These are phyloP conservation scores for Drosophila diplacantha DNA, from an alignment of 2,888 invertebrate genomes.

Conservation along the genomic window DNA sequence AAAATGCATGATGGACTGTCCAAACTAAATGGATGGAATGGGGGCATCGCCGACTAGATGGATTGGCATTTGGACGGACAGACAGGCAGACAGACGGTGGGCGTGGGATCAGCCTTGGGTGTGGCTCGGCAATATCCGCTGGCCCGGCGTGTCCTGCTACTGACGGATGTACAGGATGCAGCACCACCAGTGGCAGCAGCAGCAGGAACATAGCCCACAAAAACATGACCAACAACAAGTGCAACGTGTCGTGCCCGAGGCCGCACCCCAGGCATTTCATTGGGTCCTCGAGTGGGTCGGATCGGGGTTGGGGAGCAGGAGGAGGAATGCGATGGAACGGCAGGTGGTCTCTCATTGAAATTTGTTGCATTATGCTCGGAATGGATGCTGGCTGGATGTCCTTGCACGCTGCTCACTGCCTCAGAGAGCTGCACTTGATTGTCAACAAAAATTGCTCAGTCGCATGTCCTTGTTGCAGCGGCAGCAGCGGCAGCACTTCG, in stretches of 20 bases:
- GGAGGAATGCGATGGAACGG: slow-evolving; percentile 27
- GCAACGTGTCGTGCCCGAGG: slow-evolving; percentile 59
- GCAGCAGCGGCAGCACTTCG: slow-evolving; percentile 47
- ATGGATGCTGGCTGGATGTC: slow-evolving; percentile 52
- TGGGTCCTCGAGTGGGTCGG: slow-evolving; percentile 27
- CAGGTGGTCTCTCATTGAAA: slow-evolving; percentile 59
- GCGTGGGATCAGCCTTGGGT: slow-evolving; percentile 55
- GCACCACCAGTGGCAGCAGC: slow-evolving; percentile 21
- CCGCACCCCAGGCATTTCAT: slow-evolving; percentile 52
- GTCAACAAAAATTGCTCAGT: slow-evolving; percentile 70
- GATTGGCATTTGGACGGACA: slow-evolving; percentile 47
- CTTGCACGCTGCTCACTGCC: slow-evolving; percentile 54
- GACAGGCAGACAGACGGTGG: slow-evolving; percentile 5
- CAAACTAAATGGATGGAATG: slow-evolving; percentile 59
- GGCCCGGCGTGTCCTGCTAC: slow-evolving; percentile 42
- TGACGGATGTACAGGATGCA: slow-evolving; percentile 49
- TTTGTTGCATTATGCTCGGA: slow-evolving; percentile 68
- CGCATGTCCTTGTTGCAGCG: slow-evolving; percentile 28
- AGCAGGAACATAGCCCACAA: slow-evolving; percentile 23
- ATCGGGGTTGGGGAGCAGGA: slow-evolving; percentile 5
- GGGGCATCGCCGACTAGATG: slow-evolving; percentile 41
- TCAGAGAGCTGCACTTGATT: slow-evolving; percentile 58
- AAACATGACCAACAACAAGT: slow-evolving; percentile 34
- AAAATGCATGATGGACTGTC: slow-evolving; percentile 64
- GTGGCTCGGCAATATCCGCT: slow-evolving; percentile 34